Evolutionary conservation across 2,888 invertebrate species (phyloP).

Genomic region (Hirtodrosophila alboralis): DNA sequence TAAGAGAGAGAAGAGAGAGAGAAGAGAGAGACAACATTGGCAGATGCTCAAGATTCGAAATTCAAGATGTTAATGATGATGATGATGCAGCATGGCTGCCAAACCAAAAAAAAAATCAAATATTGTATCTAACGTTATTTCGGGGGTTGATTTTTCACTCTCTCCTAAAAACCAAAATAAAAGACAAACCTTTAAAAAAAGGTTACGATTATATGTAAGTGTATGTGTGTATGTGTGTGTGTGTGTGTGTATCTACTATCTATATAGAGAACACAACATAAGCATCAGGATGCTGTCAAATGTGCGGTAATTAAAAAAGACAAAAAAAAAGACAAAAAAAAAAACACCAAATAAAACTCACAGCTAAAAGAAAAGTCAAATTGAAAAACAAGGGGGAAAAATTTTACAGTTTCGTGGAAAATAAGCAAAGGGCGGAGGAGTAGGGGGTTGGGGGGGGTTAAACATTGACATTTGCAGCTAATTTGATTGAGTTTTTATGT

Average conservation of each 20-base stretch:
- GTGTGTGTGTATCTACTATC: slow-evolving; percentile 33
- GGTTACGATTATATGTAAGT: slow-evolving; percentile 45
- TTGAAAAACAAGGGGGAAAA: slow-evolving; percentile 45
- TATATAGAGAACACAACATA: slow-evolving; percentile 53
- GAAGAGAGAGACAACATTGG: slow-evolving; percentile 21
- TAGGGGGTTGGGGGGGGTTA: too few species aligned
- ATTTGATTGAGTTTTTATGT: slow-evolving; percentile 78
- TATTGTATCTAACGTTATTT: slow-evolving; percentile 69
- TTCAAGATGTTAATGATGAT: slow-evolving; percentile 15
- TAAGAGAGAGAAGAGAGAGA: background rate
- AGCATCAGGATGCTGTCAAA: slow-evolving; percentile 77
- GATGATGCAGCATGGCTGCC: slow-evolving; percentile 53
- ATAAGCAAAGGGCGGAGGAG: background rate
- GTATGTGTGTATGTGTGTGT: slow-evolving; percentile 30
- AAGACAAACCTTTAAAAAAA: slow-evolving; percentile 44
- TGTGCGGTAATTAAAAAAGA: slow-evolving; percentile 73
- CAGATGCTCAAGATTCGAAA: slow-evolving; percentile 55
- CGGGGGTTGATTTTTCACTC: slow-evolving; percentile 66
- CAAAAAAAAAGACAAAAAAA: slow-evolving; percentile 7
- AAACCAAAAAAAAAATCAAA: slow-evolving; percentile 55
- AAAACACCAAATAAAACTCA: slow-evolving; percentile 6
- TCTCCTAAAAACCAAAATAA: slow-evolving; percentile 15
- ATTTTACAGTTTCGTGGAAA: slow-evolving; percentile 55
- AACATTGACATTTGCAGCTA: slow-evolving; percentile 38
- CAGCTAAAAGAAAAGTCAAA: slow-evolving; percentile 25